Conservation (phyloP, 1,140 invertebrate genomes). For the Choristoneura fumiferana region DNA sequence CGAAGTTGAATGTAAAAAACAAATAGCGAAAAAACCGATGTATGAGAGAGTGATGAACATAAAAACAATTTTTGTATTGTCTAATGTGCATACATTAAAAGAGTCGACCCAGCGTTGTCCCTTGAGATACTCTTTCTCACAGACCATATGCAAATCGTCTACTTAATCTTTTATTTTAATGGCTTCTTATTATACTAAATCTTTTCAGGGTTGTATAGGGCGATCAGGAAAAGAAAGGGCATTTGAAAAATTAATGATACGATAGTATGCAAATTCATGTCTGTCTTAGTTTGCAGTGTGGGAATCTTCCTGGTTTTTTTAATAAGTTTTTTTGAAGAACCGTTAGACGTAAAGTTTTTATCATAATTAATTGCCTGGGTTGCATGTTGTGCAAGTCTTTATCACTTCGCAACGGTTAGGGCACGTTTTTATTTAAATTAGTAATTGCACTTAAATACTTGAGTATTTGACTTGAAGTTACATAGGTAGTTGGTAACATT, state of each 20-base stretch:
- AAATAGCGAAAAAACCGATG: conserved; percentile 73
- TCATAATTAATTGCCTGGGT: conserved; percentile 17
- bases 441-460: too few relatives aligned
- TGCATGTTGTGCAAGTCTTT: conserved; percentile 1
- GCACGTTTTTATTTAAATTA: not conserved
- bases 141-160: conserved; percentile 65
- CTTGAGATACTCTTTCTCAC: conserved; percentile 67
- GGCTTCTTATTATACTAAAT: conserved; percentile 68
- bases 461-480: too few relatives aligned
- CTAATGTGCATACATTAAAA: conserved; percentile 59
- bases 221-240: conserved; percentile 54
- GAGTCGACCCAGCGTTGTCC: conserved; percentile 40
- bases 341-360: conserved; percentile 22
- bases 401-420: conserved; percentile 7
- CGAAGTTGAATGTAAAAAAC: conserved; percentile 71
- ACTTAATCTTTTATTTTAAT: conserved; percentile 78
- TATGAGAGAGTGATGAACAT: conserved; percentile 70
- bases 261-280: conserved; percentile 63
- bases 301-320: conserved; percentile 43
- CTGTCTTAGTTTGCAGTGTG: conserved; percentile 50
- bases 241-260: conserved; percentile 67
- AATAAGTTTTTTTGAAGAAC: conserved; percentile 30
- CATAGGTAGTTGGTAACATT: too few relatives aligned
- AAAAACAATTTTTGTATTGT: conserved; percentile 72
- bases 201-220: conserved; percentile 56